phyloP scores from a whole-genome alignment of 2,113 vertebrate species.

The Trematomus loennbergii region DNA sequence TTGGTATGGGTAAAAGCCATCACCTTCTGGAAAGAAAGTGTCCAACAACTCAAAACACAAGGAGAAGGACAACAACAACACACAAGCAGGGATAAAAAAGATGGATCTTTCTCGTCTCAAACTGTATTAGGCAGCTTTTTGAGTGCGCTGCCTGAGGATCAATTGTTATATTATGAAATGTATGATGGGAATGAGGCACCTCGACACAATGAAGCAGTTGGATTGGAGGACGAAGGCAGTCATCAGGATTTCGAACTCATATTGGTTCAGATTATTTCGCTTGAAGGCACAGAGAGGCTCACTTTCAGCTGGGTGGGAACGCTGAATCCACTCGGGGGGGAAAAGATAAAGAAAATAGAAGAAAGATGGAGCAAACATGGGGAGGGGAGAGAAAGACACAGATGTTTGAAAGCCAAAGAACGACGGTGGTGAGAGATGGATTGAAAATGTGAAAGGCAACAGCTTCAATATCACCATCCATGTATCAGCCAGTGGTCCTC shows the following conservation, averaged over 20 bases:
- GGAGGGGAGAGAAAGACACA: not conserved
- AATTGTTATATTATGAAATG: conserved; percentile 38
- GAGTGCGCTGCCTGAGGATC: conserved; percentile 18
- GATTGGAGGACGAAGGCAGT: conserved; percentile 8
- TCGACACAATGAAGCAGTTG: conserved; percentile 21
- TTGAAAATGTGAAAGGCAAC: not conserved
- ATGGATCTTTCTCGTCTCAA: no score
- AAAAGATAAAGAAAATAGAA: no score
- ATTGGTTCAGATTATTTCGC: conserved; percentile 20
- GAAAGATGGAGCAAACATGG: not conserved
- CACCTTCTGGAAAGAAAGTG: conserved; percentile 25
- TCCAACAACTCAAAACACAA: conserved; percentile 3
- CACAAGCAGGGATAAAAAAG: no score
- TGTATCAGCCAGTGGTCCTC: conserved; percentile 55
- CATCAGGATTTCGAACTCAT: conserved; percentile 58
- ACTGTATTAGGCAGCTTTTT: not conserved
- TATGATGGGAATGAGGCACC: conserved; percentile 3
- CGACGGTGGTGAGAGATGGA: no score
- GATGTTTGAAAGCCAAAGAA: no score
- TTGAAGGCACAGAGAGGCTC: conserved; percentile 21
- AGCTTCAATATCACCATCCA: conserved; percentile 27
- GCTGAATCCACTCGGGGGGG: not conserved
- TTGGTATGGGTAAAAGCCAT: conserved; percentile 19
- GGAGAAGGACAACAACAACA: not conserved
- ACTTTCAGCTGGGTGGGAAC: conserved; percentile 21